Base-by-base conservation (phyloP, 2,113 vertebrate genomes). In the Misgurnus mizolepis region DNA sequence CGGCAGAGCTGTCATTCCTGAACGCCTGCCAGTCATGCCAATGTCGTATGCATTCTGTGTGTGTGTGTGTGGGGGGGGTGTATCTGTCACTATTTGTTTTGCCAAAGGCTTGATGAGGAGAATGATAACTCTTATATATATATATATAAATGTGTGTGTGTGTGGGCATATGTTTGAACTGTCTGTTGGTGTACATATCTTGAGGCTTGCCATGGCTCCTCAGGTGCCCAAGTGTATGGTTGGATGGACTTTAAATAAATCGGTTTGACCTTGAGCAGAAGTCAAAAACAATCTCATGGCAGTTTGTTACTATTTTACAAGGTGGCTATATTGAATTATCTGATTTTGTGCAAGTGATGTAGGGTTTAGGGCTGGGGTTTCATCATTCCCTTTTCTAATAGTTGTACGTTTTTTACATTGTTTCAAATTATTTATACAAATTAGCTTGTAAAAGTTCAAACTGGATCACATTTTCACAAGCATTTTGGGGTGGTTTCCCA, bases 11-110 rank as follows among this genome's bases (percentile, higher is more conserved):
- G 75, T 77, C 75, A 65, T 77, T 47, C 43, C 62, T 66, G 75
- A 77, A 77, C 47, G 75, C 61, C 75, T 77, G 75, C 75, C 75
- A 77, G 75, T 77, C 62, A 77, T 53, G 17, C 60, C 75, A 8
- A 62, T 49, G 43, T 43, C 34, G 12, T 11, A 64, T 76, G 43
- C 27, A 15, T 66, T 77, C 27, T 6, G 47, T 27, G 45, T 18
- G 68, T 18, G 56, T 17, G 15, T 3, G 7, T 17, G 53, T 56
- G 53, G 14, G 55, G 17, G 14, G 50, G 55, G 7, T n/a, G 15
- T 58, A 41, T 49, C 50, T 71, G 78, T 72, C 67, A 71, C 55
- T 53, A 64, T 72, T 34, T 73, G 79, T 73, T 79, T 58, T 47
- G 55, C 55, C 55, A 49, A 64, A 53, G 43, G n/a, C 55, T 50